A percentile compares a stretch with the other conserved stretches of the same genome.
Evolutionary conservation across 1,140 invertebrate genomes (phyloP).

Genomic region (Diabrotica undecimpunctata): DNA sequence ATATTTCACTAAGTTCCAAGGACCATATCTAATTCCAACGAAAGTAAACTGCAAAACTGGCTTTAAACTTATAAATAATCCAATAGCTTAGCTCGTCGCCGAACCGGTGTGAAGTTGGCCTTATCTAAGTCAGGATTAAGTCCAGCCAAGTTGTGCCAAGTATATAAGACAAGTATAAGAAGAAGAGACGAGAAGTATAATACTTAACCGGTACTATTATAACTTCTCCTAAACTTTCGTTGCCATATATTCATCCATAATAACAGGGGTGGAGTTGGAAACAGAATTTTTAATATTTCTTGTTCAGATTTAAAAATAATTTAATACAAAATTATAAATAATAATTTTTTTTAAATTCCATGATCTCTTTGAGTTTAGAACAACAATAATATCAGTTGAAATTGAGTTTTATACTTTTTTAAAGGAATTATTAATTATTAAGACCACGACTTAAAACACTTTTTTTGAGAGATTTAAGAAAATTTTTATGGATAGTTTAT

Average conservation of each 20-base stretch:
- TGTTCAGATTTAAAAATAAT: too few relatives aligned
- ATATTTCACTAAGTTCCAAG: too few relatives aligned
- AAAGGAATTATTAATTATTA: too few relatives aligned
- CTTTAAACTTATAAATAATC: conserved; percentile 41
- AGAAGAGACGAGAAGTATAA: conserved; percentile 4
- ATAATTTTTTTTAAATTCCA: too few relatives aligned
- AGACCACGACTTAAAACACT: too few relatives aligned
- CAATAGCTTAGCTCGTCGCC: conserved; percentile 38
- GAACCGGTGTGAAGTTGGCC: conserved; percentile 40
- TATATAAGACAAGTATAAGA: background rate
- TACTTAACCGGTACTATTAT: conserved; percentile 33
- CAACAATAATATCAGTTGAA: too few relatives aligned
- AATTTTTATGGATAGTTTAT: too few relatives aligned
- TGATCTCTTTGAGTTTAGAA: too few relatives aligned
- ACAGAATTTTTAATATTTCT: too few relatives aligned
- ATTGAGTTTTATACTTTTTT: too few relatives aligned
- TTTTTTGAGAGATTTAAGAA: too few relatives aligned
- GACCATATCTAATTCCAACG: conserved; percentile 10
- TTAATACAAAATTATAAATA: too few relatives aligned
- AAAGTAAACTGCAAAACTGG: conserved; percentile 38
- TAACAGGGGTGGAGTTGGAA: background rate
- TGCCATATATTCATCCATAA: conserved; percentile 41
- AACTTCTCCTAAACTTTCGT: conserved; percentile 33
- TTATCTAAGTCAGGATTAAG: conserved; percentile 40
- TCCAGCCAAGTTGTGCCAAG: conserved; percentile 20